A percentile compares a stretch with the other conserved stretches of the same genome.
These are phyloP conservation scores for Pterocles gutturalis DNA, from an alignment of 2,113 vertebrate species.

Conservation along the genomic window DNA sequence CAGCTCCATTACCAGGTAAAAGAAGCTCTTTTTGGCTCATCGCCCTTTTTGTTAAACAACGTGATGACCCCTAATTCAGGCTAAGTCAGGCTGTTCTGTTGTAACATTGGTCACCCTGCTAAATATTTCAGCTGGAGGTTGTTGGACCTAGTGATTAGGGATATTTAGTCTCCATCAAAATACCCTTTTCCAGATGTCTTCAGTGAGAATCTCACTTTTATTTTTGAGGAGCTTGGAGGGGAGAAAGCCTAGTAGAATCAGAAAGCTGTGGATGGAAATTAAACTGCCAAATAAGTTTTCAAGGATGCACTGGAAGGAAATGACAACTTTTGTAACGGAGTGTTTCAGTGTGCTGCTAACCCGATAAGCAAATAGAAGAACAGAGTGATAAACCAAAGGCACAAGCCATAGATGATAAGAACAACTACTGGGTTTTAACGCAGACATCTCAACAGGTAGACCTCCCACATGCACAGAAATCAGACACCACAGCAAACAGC, in stretches of 20 bases:
- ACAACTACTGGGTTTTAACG: background rate
- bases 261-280: background rate
- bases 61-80: background rate
- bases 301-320: background rate
- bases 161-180: background rate
- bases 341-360: background rate
- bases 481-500: background rate
- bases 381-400: background rate
- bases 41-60: background rate
- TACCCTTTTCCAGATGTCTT: background rate
- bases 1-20: background rate
- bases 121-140: background rate
- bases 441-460: background rate
- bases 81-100: background rate
- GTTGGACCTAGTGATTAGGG: background rate
- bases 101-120: background rate
- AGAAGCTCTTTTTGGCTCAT: background rate
- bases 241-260: background rate
- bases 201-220: background rate
- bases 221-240: background rate
- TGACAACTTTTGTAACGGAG: background rate
- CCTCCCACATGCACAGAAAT: background rate
- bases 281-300: background rate
- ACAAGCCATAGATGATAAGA: background rate
- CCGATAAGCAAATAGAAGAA: background rate